Base-by-base conservation (phyloP, 2,888 invertebrate genomes). In the Ectropis crepuscularia region DNA sequence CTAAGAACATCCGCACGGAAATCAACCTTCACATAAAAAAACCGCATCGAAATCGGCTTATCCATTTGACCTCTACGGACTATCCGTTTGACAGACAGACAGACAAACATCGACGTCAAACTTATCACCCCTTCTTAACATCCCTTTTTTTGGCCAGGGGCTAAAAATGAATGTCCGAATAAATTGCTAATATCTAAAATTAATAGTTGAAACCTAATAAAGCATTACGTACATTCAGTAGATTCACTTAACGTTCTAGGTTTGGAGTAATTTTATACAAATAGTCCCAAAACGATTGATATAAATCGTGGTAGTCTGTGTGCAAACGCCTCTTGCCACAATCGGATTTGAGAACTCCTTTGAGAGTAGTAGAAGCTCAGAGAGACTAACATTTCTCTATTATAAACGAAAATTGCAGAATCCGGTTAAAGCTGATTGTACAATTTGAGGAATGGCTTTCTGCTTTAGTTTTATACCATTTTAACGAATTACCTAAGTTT, bases 201-300 rank as follows among this genome's bases (percentile, higher is more conserved):
- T n/a, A n/a, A n/a, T 2, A 28, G 16, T 28, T 28, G 16, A 28
- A 28, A 28, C 16, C 16, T 28, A 28, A 28, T 28, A 28, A 28
- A 28, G 16, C 16, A 28, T 28, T 28, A 28, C 16, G 4, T 42
- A 28, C 41, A 51, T 51, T 41, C 16, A 28, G 16, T 28, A 9
- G 28, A 51, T 51, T 42, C 41, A 41, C 41, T n/a, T 42, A 51
- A 51, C 41, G 42, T 51, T 38, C 41, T 16, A 58, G 37, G 51
- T 46, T 39, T 43, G 42, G 39, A 39, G 55, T 39, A 11, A 48
- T 48, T 48, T 57, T 57, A 16, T 41, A 6, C 36, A 41, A 57
- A 28, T 28, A 28, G 16, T 28, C 16, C 16, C 16, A 28, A 4
- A 57, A 47, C 28, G 48, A 12, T 11, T 57, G 41, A 16, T 48